Evolutionary conservation across 2,797 vertebrate genomes (phyloP), one percentile per base, ranked within the genome.

Genomic region (Oreochromis mossambicus): DNA sequence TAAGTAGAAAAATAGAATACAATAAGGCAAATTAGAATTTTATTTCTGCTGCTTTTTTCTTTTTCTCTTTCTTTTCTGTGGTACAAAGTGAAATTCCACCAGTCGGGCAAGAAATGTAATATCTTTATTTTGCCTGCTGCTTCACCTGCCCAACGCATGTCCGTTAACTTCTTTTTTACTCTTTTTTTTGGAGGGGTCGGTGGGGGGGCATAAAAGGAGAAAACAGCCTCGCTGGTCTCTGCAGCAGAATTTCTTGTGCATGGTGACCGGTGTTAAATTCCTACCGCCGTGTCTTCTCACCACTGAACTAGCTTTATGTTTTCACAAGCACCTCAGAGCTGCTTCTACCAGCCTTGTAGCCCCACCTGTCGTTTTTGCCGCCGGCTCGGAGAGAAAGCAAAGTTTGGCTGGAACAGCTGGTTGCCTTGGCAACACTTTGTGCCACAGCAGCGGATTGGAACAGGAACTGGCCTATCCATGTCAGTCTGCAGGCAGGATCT

Each of bases 381-480:
- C 81, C 82, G 80, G 82, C 88, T 83, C 36, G 4, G 51, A 78
- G 88, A 77, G 84, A 83, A 88, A 90, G 88, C 88, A 86, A 91
- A 91, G 90, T 94, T 95, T 94, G 92, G 94, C 92, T 83, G 89
- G 89, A 94, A 94, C 91, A 93, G 91, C 90, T 91, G 89, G 93
- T 94, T 91, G 87, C 90, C 94, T 48, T 88, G 88, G 93, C 90
- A 90, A 93, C 93, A 80, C 94, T 92, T 92, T 92, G 92, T 93
- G 93, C 92, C 92, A 92, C 88, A 80, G 82, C 93, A 88, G 92
- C 83, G 90, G 89, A 94, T 92, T 94, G 94, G 93, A 95, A 95
- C 91, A 93, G 94, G 95, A 95, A 94, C 93, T 93, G 89, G 93
- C 92, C 93, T 94, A 92, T 95, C 93, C 91, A 87, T 95, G 93